These are phyloP conservation scores for Vombatus ursinus DNA, from an alignment of 2,113 vertebrate genomes.

Conservation along the genomic window DNA sequence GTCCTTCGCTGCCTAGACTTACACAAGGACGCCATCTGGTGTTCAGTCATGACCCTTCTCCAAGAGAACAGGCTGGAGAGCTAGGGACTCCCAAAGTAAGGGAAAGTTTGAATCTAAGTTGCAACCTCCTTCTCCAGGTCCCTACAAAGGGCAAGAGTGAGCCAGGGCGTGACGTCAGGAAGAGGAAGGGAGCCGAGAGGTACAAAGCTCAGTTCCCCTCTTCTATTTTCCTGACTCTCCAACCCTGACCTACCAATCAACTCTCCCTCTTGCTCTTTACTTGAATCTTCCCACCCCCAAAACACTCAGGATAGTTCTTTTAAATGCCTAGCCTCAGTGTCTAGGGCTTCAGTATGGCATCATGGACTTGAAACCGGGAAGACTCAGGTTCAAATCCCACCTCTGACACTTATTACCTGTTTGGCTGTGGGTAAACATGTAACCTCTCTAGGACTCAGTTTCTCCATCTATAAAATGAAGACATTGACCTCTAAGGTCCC, in stretches of 20 bases:
- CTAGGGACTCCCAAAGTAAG: background rate
- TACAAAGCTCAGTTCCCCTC: background rate
- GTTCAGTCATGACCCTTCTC: background rate
- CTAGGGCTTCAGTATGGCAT: background rate
- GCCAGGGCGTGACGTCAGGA: background rate
- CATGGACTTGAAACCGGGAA: background rate
- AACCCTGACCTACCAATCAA: background rate
- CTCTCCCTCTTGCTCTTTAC: background rate
- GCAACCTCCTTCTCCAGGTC: background rate
- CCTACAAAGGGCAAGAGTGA: background rate
- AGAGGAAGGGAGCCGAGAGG: background rate
- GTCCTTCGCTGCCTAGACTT: fast-evolving
- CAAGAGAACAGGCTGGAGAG: background rate
- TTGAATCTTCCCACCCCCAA: background rate
- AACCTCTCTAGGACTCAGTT: background rate
- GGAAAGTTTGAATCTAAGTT: background rate
- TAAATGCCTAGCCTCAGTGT: background rate
- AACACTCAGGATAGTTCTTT: background rate
- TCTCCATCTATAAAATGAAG: background rate
- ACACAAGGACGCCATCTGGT: constrained; percentile 53
- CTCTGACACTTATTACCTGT: background rate
- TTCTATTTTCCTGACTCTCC: background rate
- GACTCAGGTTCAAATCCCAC: background rate
- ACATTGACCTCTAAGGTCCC: background rate
- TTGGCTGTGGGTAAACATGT: background rate